Conservation (phyloP, 2,797 vertebrate genomes). For the Channa striata region DNA sequence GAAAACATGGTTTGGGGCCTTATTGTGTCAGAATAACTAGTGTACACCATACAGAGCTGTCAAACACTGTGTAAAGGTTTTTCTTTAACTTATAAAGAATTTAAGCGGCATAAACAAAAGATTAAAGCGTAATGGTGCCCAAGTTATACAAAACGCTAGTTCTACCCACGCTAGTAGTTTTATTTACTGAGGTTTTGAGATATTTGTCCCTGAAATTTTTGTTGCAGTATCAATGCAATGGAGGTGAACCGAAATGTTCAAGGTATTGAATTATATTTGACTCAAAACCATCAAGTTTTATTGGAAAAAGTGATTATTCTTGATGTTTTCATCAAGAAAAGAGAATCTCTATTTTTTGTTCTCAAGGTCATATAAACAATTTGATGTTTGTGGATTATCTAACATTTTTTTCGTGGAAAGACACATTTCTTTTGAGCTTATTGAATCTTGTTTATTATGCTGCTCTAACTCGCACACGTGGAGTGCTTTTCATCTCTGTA, state of each 20-base stretch:
- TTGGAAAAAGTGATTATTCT: not conserved
- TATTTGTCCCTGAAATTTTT: not conserved
- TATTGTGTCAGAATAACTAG: not conserved
- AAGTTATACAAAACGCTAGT: not conserved
- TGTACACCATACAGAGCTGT: not conserved
- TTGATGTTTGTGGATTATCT: not conserved
- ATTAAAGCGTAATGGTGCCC: not conserved
- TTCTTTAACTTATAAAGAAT: not conserved
- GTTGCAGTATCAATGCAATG: not conserved
- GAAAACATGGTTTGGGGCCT: not conserved
- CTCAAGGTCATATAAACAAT: not conserved
- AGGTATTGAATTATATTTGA: not conserved
- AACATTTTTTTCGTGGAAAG: not conserved
- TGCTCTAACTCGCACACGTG: not conserved
- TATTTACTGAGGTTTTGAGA: not conserved
- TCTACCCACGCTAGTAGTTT: not conserved
- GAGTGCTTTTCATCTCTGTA: not conserved
- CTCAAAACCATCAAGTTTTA: not conserved
- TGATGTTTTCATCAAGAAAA: not conserved
- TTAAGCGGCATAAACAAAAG: not conserved
- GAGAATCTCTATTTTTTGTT: not conserved
- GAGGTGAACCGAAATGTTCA: not conserved
- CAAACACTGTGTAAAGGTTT: not conserved
- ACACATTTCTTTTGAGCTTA: not conserved
- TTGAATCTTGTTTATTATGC: conserved; percentile 3